Base-by-base conservation (phyloP, 2,888 invertebrate species). In the Catocala nupta region DNA sequence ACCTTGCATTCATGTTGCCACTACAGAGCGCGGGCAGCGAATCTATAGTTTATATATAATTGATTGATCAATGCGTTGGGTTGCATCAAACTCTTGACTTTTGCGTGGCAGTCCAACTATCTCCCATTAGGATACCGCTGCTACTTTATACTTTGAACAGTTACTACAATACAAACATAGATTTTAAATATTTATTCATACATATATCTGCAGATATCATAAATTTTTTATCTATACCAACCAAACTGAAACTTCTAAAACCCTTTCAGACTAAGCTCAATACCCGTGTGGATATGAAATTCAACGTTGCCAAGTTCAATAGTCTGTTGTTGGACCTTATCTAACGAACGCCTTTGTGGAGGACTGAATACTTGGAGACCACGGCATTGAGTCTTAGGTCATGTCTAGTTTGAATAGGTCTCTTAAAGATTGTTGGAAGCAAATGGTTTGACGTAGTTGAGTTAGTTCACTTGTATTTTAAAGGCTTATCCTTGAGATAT, bases 341-440 rank as follows among this genome's bases (percentile, higher is more conserved):
- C 73, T 76, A 74, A 76, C 68, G 70, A 73, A 76, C 25, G 59
- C 65, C 54, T 74, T 76, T 74, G 73, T 75, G 4, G 55, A 71
- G 49, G 10, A 12, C 11, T 55, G 57, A 43, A 72, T 60, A 69
- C 25, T 54, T 57, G 55, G 58, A 57, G 61, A 55, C 53, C 9
- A 16, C 16, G n/a, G 55, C 53, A 49, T 13, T 47, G 51, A 43
- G 13, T 25, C 45, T 45, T 63, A 50, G 63, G 55, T 64, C 53
- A 53, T 57, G 59, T 49, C 43, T 50, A 33, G 49, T 50, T 59
- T 49, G 47, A 55, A 72, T 75, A 59, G 56, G 10, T 53, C 12
- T 53, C 33, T 11, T 9, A 51, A 54, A 54, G 36, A 51, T 58
- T 58, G 8, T 45, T 13, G 6, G n/a, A 5, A 43, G 12, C 13